These are phyloP conservation scores for Cnemophilus loriae DNA, from an alignment of 2,113 vertebrate genomes.

Conservation along the genomic window DNA sequence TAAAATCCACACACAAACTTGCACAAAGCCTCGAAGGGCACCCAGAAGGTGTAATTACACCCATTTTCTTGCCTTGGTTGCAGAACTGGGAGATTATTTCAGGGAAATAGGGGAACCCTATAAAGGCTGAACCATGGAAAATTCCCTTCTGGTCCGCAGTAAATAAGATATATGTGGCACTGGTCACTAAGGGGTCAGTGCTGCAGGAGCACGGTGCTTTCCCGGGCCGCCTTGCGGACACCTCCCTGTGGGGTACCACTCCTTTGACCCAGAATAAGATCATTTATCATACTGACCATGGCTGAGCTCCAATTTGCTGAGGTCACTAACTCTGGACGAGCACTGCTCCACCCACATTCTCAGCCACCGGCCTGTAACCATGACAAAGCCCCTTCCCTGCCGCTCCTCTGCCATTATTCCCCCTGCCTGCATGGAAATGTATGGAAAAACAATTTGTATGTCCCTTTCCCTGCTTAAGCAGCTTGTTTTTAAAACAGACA, in stretches of 20 bases:
- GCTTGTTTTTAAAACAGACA: not conserved
- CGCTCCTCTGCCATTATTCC: slow-evolving; percentile 69
- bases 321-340: slow-evolving; percentile 74
- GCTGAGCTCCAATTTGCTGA: slow-evolving; percentile 73
- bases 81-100: not conserved
- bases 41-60: not conserved
- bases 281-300: slow-evolving; percentile 79
- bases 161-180: slow-evolving; percentile 43
- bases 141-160: slow-evolving; percentile 36
- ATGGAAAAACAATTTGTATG: slow-evolving; percentile 35
- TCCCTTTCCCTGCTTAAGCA: not conserved
- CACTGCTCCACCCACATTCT: slow-evolving; percentile 72
- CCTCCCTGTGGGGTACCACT: slow-evolving; percentile 57
- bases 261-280: slow-evolving; percentile 68
- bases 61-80: not conserved
- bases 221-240: not conserved
- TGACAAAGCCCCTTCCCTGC: slow-evolving; percentile 72
- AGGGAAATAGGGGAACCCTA: not conserved
- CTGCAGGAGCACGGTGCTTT: slow-evolving; percentile 12
- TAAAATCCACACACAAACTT: not conserved
- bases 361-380: slow-evolving; percentile 72
- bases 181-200: slow-evolving; percentile 69
- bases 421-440: slow-evolving; percentile 58
- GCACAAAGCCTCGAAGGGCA: not conserved
- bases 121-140: slow-evolving; percentile 2